A percentile compares a stretch with the other conserved stretches of the same genome.
Conservation (phyloP, 2,113 vertebrate species). For the Larimichthys crocea region DNA sequence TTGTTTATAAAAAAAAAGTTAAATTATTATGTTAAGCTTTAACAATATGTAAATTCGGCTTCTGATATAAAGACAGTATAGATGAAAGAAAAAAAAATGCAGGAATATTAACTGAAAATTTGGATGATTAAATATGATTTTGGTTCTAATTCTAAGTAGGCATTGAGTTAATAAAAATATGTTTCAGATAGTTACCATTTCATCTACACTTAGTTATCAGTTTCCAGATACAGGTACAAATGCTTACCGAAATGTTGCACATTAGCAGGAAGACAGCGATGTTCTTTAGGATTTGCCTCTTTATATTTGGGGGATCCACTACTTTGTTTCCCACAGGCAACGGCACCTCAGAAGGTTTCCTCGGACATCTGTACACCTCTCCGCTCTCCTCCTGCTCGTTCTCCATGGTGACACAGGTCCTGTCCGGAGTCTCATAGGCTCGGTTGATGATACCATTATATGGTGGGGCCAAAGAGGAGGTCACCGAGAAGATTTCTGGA, state of each 20-base stretch:
- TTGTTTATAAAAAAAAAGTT: not conserved
- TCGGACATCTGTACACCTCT: slow-evolving; percentile 51
- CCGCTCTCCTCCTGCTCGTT: slow-evolving; percentile 72
- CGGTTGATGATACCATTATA: slow-evolving; percentile 85
- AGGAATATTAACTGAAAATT: not conserved
- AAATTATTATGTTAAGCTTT: not conserved
- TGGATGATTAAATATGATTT: not conserved
- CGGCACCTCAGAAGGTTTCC: slow-evolving; percentile 73
- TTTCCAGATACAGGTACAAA: not conserved
- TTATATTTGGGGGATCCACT: slow-evolving; percentile 68
- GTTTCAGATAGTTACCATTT: not conserved
- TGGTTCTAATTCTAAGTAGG: not conserved
- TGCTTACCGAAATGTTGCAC: slow-evolving; percentile 86
- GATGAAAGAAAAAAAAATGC: not conserved
- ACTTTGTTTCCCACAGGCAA: slow-evolving; percentile 51
- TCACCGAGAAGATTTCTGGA: slow-evolving; percentile 87
- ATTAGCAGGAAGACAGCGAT: slow-evolving; percentile 92
- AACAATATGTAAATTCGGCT: not conserved
- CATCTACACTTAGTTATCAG: not conserved
- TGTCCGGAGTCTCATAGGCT: slow-evolving; percentile 63
- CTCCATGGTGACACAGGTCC: slow-evolving; percentile 53
- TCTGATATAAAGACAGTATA: not conserved
- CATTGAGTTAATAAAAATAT: not conserved
- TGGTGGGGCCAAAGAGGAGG: slow-evolving; percentile 74
- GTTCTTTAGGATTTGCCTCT: slow-evolving; percentile 90